Evolutionary conservation across 2,113 vertebrate species (phyloP), one percentile per base, ranked within the genome.

Genomic region (Sinocyclocheilus maitianheensis): DNA sequence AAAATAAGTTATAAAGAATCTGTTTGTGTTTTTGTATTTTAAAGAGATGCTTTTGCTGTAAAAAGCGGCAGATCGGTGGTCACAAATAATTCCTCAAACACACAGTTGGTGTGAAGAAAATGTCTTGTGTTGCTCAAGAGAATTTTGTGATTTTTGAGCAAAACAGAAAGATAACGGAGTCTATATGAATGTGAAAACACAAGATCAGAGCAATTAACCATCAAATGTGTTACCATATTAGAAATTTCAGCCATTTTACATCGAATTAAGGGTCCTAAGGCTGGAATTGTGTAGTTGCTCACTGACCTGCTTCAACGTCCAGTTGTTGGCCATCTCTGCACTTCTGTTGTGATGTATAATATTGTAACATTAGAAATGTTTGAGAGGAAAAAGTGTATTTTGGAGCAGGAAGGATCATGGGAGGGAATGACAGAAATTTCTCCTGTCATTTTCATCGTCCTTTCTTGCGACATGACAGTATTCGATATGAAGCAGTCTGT

Each of bases 311-410:
- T 93, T 91, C 92, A 92, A 91, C 93, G 92, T 94, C 92, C 92
- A 92, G 91, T 93, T 87, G 93, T 94, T 90, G 92, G 91, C 92
- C 92, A 93, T 94, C 92, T 93, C 93, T 94, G 94, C 95, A 93
- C 94, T 92, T 93, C 92, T 95, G 94, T 94, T 93, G 93, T 95
- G 93, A 92, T 94, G 93, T 94, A 93, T 93, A 94, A 94, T 93
- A 94, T 93, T 94, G 94, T 94, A 94, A 91, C 92, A 94, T 94
- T 94, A 93, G 93, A 91, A 92, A 93, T 87, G 90, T 93, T 90
- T 92, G 89, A 91, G 91, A 91, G 13, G 86, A 90, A 88, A 63
- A 88, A 89, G 90, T 83, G 84, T 91, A 90, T 88, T 87, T 83
- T 91, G 67, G 92, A 90, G 80, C 30, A 90, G 89, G 71, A 88